Conservation (phyloP, 2,888 invertebrate species). For the Mesoligia furuncula region DNA sequence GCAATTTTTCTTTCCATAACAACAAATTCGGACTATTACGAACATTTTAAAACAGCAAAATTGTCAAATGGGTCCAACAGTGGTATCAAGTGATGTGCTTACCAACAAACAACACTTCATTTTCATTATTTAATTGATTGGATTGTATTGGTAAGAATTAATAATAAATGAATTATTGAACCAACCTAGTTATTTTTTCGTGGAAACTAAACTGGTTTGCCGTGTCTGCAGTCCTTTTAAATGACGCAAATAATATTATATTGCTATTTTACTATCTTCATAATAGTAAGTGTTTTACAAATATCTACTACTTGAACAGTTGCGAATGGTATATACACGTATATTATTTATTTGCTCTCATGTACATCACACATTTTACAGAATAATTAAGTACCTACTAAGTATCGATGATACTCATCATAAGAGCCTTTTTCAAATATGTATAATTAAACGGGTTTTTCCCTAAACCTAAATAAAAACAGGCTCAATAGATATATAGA, state of each 20-base stretch:
- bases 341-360: too few species aligned
- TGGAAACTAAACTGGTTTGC: conserved; percentile 18
- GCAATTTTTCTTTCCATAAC: too few species aligned
- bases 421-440: neutral
- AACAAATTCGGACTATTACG: too few species aligned
- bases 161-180: neutral
- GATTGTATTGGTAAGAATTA: neutral
- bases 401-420: too few species aligned
- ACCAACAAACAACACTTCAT: neutral
- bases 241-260: neutral
- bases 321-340: neutral
- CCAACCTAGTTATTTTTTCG: conserved; percentile 10
- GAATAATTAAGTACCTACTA: too few species aligned
- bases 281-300: neutral
- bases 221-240: neutral
- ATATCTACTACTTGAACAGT: conserved; percentile 11
- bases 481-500: neutral
- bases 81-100: neutral
- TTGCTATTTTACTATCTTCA: neutral
- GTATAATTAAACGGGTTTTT: conserved; percentile 6
- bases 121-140: neutral
- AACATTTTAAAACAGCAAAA: neutral
- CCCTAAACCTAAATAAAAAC: neutral
- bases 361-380: too few species aligned
- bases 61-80: neutral